Conservation (phyloP, 2,888 invertebrate genomes). For the Abrostola triplasia region DNA sequence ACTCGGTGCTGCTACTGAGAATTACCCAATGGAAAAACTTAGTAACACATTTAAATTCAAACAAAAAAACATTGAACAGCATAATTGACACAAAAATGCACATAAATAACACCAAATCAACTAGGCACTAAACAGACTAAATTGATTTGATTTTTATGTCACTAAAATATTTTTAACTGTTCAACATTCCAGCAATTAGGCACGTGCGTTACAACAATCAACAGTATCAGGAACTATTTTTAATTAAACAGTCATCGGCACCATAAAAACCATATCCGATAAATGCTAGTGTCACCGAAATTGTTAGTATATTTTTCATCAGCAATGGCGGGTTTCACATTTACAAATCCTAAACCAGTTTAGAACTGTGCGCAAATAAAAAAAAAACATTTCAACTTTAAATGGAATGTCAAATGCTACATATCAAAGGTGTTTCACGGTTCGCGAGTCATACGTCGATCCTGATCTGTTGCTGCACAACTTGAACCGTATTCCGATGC, state of each 20-base stretch:
- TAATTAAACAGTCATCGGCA: background rate
- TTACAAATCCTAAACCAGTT: conserved; percentile 13
- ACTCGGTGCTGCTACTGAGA: too few relatives aligned
- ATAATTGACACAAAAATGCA: too few relatives aligned
- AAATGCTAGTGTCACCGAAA: background rate
- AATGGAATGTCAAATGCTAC: conserved; percentile 53
- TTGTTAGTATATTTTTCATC: background rate
- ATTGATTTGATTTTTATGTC: too few relatives aligned
- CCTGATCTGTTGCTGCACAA: background rate
- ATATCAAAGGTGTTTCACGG: conserved; percentile 51
- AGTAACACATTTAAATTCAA: too few relatives aligned
- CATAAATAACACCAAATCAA: too few relatives aligned
- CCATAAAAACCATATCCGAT: background rate
- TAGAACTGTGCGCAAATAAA: conserved; percentile 18
- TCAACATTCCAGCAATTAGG: too few relatives aligned
- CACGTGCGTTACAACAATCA: too few relatives aligned
- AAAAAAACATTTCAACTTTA: conserved; percentile 36
- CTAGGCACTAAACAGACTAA: too few relatives aligned
- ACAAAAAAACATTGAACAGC: too few relatives aligned
- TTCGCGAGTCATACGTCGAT: conserved; percentile 18
- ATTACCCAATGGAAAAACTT: too few relatives aligned
- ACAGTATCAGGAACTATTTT: too few relatives aligned
- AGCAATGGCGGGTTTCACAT: background rate
- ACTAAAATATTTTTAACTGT: too few relatives aligned
- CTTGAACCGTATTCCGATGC: background rate